phyloP scores from a whole-genome alignment of 2,113 vertebrate species.

The Benthochromis sp. region DNA sequence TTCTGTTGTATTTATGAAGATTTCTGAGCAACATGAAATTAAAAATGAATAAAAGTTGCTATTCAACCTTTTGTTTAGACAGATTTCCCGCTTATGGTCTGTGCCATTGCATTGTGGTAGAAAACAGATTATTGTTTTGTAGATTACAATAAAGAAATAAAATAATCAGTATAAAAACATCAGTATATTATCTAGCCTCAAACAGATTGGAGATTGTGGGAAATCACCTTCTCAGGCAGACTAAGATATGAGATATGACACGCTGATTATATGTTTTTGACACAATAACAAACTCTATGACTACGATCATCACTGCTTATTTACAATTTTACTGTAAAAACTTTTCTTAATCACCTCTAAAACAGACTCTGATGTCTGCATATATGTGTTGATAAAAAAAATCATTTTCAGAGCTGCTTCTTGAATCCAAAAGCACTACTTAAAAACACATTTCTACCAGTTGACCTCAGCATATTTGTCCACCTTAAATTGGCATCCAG shows the following conservation, averaged over 20 bases:
- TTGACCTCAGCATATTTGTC: not conserved
- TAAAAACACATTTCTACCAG: not conserved
- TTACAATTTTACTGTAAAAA: not conserved
- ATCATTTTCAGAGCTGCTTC: not conserved
- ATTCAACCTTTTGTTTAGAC: not conserved
- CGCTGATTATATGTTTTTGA: not conserved
- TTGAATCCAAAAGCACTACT: not conserved
- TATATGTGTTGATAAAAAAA: not conserved
- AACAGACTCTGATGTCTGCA: not conserved
- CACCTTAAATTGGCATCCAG: not conserved
- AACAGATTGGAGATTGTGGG: not conserved
- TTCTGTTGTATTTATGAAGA: not conserved
- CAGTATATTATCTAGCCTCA: not conserved
- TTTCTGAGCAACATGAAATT: not conserved
- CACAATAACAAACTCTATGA: not conserved
- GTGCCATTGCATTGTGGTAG: not conserved
- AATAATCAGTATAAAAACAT: not conserved
- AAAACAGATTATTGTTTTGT: not conserved
- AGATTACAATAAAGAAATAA: not conserved
- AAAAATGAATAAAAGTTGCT: not conserved
- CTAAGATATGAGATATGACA: not conserved
- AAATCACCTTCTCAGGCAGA: not conserved
- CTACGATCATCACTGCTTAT: not conserved
- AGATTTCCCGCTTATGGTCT: not conserved
- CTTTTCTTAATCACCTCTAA: not conserved